Conservation (phyloP, 2,113 vertebrate genomes). For the Anhinga rufa region DNA sequence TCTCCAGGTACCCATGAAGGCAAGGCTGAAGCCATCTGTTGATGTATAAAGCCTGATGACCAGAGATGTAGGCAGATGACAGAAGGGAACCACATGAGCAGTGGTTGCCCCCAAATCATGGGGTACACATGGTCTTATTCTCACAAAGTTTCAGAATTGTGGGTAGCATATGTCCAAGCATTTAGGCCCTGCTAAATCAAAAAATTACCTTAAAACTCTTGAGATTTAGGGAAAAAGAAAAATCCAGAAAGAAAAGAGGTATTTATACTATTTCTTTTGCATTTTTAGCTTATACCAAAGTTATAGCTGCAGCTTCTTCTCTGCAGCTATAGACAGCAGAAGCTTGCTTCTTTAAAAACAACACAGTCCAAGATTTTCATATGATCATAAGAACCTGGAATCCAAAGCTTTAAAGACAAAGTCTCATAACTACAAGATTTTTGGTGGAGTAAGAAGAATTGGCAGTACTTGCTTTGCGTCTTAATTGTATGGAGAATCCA, state of each 20-base stretch:
- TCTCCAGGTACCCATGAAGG: background rate
- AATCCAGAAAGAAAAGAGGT: background rate
- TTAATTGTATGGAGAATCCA: background rate
- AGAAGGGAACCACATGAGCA: background rate
- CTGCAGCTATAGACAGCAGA: background rate
- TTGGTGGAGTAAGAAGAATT: background rate
- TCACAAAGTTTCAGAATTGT: background rate
- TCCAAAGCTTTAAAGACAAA: background rate
- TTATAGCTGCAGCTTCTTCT: background rate
- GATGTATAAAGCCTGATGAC: background rate
- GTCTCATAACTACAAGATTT: background rate
- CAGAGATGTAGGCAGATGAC: background rate
- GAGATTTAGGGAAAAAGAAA: background rate
- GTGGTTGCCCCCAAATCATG: background rate
- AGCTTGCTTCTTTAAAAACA: background rate
- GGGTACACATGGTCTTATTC: background rate
- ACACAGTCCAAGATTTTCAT: background rate
- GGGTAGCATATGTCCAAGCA: background rate
- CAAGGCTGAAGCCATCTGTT: background rate
- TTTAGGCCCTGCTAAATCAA: background rate
- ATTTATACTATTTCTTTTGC: background rate
- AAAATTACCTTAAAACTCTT: background rate
- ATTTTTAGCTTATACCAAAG: background rate
- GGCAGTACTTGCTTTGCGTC: background rate
- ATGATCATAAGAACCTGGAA: background rate